A percentile compares a stretch with the other conserved stretches of the same genome.
phyloP scores from a whole-genome alignment of 2,797 vertebrate genomes.

The Pantherophis vulpinus region DNA sequence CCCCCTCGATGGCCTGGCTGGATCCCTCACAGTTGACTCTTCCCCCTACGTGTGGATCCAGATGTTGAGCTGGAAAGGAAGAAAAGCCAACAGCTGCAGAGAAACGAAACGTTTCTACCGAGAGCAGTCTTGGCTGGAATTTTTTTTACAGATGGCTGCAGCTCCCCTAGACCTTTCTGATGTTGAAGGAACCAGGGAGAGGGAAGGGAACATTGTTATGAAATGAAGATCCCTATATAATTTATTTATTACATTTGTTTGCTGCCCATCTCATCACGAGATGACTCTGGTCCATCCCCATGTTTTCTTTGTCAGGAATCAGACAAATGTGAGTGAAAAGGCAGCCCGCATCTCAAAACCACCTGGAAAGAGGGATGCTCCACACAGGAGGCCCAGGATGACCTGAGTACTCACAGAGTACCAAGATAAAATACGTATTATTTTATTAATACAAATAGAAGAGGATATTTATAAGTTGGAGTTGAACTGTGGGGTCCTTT shows the following conservation, averaged over 20 bases:
- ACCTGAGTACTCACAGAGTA: neutral
- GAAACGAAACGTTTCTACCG: constrained; percentile 31
- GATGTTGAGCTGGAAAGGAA: constrained; percentile 43
- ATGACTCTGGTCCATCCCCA: neutral
- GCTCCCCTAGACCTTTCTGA: rapidly evolving
- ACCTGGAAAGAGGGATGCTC: neutral
- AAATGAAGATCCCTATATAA: neutral
- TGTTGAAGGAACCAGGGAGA: neutral
- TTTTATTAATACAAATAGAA: neutral
- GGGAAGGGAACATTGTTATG: neutral
- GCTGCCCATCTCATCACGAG: neutral
- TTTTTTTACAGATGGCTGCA: neutral
- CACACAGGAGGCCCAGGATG: neutral
- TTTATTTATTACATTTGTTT: neutral
- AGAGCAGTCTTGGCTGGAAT: neutral
- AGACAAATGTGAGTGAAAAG: neutral
- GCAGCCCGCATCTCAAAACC: neutral
- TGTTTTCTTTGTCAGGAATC: neutral
- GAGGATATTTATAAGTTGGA: neutral
- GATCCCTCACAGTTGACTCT: neutral
- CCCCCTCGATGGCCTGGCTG: neutral
- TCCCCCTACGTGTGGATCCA: constrained; percentile 9
- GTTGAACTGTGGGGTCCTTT: too few species aligned
- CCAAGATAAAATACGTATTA: neutral
- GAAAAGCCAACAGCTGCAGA: constrained; percentile 30